These are phyloP conservation scores for Agriopis leucophaearia DNA, from an alignment of 2,888 invertebrate species.

Conservation along the genomic window DNA sequence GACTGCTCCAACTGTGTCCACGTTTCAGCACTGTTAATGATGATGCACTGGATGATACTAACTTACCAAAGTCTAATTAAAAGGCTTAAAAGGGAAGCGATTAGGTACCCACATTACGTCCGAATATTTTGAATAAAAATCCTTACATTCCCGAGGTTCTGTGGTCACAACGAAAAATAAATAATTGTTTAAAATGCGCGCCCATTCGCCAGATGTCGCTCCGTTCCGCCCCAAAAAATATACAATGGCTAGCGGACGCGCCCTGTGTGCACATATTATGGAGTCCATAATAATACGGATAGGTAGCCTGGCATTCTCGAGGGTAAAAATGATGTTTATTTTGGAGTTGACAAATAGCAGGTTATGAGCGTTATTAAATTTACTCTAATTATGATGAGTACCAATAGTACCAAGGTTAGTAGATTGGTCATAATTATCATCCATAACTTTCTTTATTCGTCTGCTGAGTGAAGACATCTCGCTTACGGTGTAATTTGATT, in stretches of 20 bases:
- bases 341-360: not conserved
- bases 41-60: too few relatives aligned
- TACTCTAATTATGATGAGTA: too few relatives aligned
- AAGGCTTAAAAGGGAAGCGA: not conserved
- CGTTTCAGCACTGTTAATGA: too few relatives aligned
- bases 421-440: too few relatives aligned
- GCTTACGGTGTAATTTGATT: too few relatives aligned
- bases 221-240: conserved; percentile 39
- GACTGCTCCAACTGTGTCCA: not conserved
- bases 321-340: not conserved
- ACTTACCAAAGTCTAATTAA: not conserved
- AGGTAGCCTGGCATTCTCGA: conserved; percentile 1
- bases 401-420: too few relatives aligned
- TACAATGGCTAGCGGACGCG: conserved; percentile 29
- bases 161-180: conserved; percentile 33
- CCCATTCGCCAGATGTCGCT: conserved; percentile 46
- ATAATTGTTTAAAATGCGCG: conserved; percentile 46
- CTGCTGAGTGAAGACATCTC: too few relatives aligned
- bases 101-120: not conserved
- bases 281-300: conserved; percentile 26
- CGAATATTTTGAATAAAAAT: conserved; percentile 13
- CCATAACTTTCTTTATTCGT: too few relatives aligned
- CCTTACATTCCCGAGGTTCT: conserved; percentile 14
- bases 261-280: conserved; percentile 27
- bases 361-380: too few relatives aligned